These are phyloP conservation scores for Cerastis rubricosa DNA, from an alignment of 2,888 invertebrate genomes.

Conservation along the genomic window DNA sequence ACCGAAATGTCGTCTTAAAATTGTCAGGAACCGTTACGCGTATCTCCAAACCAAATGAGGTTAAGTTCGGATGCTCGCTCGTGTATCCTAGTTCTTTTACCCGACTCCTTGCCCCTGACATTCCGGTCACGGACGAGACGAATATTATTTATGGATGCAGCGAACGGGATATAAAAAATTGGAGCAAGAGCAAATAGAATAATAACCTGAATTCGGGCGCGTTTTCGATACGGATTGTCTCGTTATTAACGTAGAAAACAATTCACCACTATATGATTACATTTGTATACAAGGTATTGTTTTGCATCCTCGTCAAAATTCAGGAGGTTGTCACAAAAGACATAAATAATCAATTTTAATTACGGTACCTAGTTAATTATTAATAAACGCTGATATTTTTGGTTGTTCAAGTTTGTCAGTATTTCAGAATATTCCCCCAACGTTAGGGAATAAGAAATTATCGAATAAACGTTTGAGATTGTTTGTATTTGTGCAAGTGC, in stretches of 20 bases:
- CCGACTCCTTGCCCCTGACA: conserved; percentile 59
- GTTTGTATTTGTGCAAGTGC: too few relatives aligned
- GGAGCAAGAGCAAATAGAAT: conserved; percentile 53
- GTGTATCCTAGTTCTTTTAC: conserved; percentile 37
- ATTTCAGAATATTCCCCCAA: too few relatives aligned
- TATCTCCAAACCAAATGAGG: conserved; percentile 63
- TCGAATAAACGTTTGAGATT: too few relatives aligned
- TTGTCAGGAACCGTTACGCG: conserved; percentile 42
- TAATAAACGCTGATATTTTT: too few relatives aligned
- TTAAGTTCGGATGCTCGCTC: conserved; percentile 35
- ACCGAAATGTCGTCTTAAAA: conserved; percentile 28
- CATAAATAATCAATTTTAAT: too few relatives aligned
- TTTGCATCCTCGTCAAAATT: too few relatives aligned
- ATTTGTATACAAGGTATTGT: neutral
- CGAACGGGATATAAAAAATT: conserved; percentile 40
- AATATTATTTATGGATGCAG: conserved; percentile 60
- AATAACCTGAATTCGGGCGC: conserved; percentile 17
- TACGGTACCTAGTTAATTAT: too few relatives aligned
- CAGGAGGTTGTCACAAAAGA: too few relatives aligned
- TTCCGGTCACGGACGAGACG: conserved; percentile 57
- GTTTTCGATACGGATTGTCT: conserved; percentile 25
- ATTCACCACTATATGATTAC: neutral
- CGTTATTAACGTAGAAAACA: neutral
- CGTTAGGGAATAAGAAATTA: too few relatives aligned
- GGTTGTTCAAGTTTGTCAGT: too few relatives aligned